These are phyloP conservation scores for Gasterosteus nipponicus DNA, from an alignment of 2,113 vertebrate species.

Conservation along the genomic window DNA sequence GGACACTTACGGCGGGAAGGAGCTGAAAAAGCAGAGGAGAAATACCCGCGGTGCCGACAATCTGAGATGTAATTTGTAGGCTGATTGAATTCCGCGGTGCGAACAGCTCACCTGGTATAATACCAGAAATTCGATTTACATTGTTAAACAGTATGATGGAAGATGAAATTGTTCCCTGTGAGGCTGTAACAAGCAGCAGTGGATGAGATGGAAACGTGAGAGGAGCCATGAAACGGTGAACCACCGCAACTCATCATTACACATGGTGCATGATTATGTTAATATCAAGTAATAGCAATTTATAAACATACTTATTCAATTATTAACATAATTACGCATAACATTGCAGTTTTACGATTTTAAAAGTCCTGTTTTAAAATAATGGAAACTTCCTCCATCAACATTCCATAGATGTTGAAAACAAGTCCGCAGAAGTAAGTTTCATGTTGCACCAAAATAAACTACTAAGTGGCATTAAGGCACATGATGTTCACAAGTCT, in stretches of 20 bases:
- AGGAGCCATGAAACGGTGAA: conserved; percentile 8
- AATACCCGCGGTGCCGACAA: conserved; percentile 6
- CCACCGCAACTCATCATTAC: conserved; percentile 19
- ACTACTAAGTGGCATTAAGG: conserved; percentile 6
- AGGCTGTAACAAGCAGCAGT: conserved; percentile 21
- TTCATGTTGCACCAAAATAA: conserved; percentile 27
- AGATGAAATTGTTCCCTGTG: conserved; percentile 16
- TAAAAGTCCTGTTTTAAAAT: neutral
- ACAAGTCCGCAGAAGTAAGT: conserved; percentile 1
- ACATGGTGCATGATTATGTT: neutral
- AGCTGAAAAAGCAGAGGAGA: conserved; percentile 13
- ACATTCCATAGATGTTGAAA: neutral
- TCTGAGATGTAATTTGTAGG: conserved; percentile 18
- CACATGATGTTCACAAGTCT: neutral
- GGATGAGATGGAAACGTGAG: conserved; percentile 25
- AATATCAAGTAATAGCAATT: neutral
- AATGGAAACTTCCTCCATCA: neutral
- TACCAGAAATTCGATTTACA: conserved; percentile 26
- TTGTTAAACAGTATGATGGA: conserved; percentile 3
- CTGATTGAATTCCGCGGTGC: conserved; percentile 34
- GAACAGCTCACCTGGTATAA: conserved; percentile 22
- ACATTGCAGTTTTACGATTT: neutral
- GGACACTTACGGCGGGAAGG: conserved; percentile 1
- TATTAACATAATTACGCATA: neutral
- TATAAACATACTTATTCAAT: neutral